Evolutionary conservation across 2,113 vertebrate species (phyloP), one percentile per base, ranked within the genome.

Genomic region (Ursus arctos): DNA sequence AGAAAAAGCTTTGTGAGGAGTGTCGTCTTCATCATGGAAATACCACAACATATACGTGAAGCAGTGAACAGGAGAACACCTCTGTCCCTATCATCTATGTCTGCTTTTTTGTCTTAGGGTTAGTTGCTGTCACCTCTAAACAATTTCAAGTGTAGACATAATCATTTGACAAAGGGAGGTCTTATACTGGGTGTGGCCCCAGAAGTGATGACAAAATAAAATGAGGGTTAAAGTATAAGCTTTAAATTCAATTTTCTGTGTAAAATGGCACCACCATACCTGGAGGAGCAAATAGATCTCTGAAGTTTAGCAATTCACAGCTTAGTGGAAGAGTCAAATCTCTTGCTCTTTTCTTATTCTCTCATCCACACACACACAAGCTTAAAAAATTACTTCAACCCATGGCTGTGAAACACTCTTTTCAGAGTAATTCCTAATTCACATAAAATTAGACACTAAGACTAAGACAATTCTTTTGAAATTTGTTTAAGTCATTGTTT

Each of bases 321-420:
- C 16, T 79, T 88, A 69, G 77, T 83, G 31, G 65, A 80, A 88
- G 55, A 43, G 92, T 76, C 63, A 74, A 21, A 47, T 88, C 69
- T 83, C 89, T 93, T 85, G 69, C 10, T 93, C 57, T 79, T 95
- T 92, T 95, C 65, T 95, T 67, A 87, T 79, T 82, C 12, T 81
- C 87, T 95, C 10, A 95, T 49, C 61, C 61, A 84, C 18, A 51
- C 72, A 97, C 82, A 94, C 7, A 72, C 2, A 81, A 94, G 55
- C 67, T 94, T 92, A 92, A 87, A 93, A 96, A 72, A 94, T 55
- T n/a, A 71, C 51, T 93, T 81, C 18, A 95, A 92, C 13, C 55
- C 31, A 59, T 18, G 51, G 22, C 61, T 93, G 21, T 28, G 36
- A 77, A 96, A 83, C 18, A 87, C 40, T 85, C 63, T 88, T 90